Evolutionary conservation across 2,113 vertebrate genomes (phyloP), one percentile per base, ranked within the genome.

Genomic region (Catharus bicknelli): DNA sequence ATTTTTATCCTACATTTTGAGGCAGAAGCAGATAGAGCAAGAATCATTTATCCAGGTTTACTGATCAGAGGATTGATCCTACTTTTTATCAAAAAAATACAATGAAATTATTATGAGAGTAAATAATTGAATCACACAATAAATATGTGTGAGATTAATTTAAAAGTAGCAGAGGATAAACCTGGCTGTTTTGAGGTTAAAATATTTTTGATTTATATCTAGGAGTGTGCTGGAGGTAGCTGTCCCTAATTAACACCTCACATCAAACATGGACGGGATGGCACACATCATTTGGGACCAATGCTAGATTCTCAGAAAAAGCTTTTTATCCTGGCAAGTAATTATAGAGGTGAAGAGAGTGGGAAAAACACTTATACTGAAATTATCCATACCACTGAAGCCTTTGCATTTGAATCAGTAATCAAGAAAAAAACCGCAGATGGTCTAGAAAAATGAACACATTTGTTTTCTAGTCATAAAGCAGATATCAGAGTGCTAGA

Each of bases 401-500:
- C 22, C 61, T 83, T 72, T 90, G 42, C 53, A 84, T 82, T 42
- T 42, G 42, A 70, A 82, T 73, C 42, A 76, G 40, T 30, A 93
- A 16, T 2, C 9, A 3, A 19, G 45, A 9, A 11, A 62, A 50
- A 73, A 75, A 27, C 1, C 0, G 1, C 68, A 79, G 50, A 51
- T 54, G 50, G 47, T 47, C 75, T 73, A 69, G 55, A 85, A 85
- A 92, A 73, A 89, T 25, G 74, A 87, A 50, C 47, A 18, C 78
- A 79, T 84, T 94, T 92, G 23, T 75, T 87, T 94, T 87, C 63
- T 59, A 87, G 82, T 76, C 91, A 74, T 83, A 87, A 94, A 88
- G 25, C n/a, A 80, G 59, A 77, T 76, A 93, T 87, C 43, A 74
- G 47, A 90, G 20, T 70, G 32, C 59, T 76, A 70, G 83, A 80